These are phyloP conservation scores for Xiphophorus hellerii DNA, from an alignment of 2,113 vertebrate species.

Conservation along the genomic window DNA sequence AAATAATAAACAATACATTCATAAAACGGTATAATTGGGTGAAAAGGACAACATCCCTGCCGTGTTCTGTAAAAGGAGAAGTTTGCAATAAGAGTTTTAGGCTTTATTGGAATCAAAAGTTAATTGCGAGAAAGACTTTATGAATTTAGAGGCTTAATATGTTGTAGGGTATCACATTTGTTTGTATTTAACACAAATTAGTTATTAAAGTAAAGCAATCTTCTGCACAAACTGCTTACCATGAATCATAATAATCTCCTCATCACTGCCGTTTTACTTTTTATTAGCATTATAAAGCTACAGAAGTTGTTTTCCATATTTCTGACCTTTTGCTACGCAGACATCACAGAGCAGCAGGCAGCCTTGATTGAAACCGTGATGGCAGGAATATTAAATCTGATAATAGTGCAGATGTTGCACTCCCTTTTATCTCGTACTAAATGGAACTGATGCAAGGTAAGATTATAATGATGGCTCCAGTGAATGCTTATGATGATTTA, in stretches of 20 bases:
- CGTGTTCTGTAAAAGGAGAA: neutral
- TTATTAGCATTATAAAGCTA: slow-evolving; percentile 5
- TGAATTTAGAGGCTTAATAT: neutral
- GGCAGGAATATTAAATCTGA: slow-evolving; percentile 55
- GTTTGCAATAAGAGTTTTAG: no score
- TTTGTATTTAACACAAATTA: neutral
- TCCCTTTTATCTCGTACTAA: slow-evolving; percentile 29
- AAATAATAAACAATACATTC: no score
- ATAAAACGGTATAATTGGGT: no score
- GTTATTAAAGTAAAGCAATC: neutral
- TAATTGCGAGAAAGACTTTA: no score
- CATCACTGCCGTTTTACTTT: neutral
- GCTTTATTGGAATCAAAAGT: no score
- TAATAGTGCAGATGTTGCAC: slow-evolving; percentile 32
- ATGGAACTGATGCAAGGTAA: slow-evolving; percentile 48
- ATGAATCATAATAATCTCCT: neutral
- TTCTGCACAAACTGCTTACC: neutral
- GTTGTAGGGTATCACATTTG: neutral
- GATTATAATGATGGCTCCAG: slow-evolving; percentile 48
- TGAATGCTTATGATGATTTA: slow-evolving; percentile 55
- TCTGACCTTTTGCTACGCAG: neutral
- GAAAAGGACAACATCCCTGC: no score
- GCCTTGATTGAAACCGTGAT: slow-evolving; percentile 33
- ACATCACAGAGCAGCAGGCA: slow-evolving; percentile 14
- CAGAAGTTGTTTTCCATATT: neutral